Evolutionary conservation across 1,140 invertebrate genomes (phyloP).

Genomic region (Holotrichia oblita): DNA sequence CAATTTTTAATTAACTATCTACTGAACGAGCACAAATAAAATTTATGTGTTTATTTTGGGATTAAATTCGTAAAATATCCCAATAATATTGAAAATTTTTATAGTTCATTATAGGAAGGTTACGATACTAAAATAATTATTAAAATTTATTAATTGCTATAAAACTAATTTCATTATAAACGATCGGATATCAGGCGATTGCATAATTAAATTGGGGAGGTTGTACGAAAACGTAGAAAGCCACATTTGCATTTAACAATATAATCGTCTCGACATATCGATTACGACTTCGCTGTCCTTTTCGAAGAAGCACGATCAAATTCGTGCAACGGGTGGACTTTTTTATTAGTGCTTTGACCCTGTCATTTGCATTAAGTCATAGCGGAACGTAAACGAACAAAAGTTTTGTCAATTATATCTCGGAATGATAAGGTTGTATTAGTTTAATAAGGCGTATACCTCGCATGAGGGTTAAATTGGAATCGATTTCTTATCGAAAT

Average conservation of each 20-base stretch:
- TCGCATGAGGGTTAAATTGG: too few species aligned
- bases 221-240: background rate
- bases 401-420: constrained; percentile 27
- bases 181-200: constrained; percentile 1
- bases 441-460: too few species aligned
- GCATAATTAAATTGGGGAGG: background rate
- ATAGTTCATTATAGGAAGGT: background rate
- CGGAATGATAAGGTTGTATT: background rate
- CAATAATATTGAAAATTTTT: background rate
- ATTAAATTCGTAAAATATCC: background rate
- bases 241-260: background rate
- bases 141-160: background rate
- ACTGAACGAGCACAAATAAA: too few species aligned
- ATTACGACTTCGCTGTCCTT: constrained; percentile 19
- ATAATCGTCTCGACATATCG: constrained; percentile 33
- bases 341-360: constrained; percentile 35
- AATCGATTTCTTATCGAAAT: too few species aligned
- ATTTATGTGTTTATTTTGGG: background rate
- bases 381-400: background rate
- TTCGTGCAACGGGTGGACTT: background rate
- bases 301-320: background rate
- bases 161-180: background rate
- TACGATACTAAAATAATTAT: background rate
- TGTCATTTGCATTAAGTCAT: constrained; percentile 21
- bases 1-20: too few species aligned